Percentiles rank a stretch among this genome's conserved stretches.
Evolutionary conservation across 2,888 invertebrate genomes (phyloP).

Genomic region (Tinea semifulvella): DNA sequence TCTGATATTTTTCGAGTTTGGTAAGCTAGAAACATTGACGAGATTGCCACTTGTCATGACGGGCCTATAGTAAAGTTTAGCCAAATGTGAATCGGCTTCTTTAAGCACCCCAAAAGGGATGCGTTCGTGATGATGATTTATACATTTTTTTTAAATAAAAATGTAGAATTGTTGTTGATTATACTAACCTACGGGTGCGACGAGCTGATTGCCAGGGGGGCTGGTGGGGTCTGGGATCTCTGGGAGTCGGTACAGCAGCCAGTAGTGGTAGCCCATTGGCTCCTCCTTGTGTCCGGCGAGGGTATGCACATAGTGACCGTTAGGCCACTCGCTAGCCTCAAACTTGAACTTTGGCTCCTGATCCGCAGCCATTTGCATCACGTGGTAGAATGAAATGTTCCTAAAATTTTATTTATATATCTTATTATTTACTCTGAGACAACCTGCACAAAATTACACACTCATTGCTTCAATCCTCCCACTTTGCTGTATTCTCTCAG

Average conservation of each 20-base stretch:
- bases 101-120: too few relatives aligned
- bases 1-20: too few relatives aligned
- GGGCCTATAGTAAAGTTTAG: too few relatives aligned
- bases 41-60: too few relatives aligned
- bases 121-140: too few relatives aligned
- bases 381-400: constrained; percentile 73
- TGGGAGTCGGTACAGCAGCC: constrained; percentile 85
- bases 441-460: too few relatives aligned
- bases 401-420: constrained; percentile 29
- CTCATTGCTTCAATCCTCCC: too few relatives aligned
- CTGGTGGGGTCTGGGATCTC: constrained; percentile 81
- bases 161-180: too few relatives aligned
- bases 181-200: constrained; percentile 83
- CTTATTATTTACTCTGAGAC: not conserved
- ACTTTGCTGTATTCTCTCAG: too few relatives aligned
- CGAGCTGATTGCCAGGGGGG: constrained; percentile 87
- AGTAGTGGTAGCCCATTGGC: constrained; percentile 88
- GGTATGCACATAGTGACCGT: constrained; percentile 91
- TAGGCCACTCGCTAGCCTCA: constrained; percentile 89
- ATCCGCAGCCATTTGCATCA: constrained; percentile 87
- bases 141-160: too few relatives aligned
- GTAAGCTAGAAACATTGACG: too few relatives aligned
- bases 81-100: too few relatives aligned
- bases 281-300: constrained; percentile 82
- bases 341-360: constrained; percentile 77